Conservation (phyloP, 2,113 vertebrate genomes). For the Gopherus flavomarginatus region DNA sequence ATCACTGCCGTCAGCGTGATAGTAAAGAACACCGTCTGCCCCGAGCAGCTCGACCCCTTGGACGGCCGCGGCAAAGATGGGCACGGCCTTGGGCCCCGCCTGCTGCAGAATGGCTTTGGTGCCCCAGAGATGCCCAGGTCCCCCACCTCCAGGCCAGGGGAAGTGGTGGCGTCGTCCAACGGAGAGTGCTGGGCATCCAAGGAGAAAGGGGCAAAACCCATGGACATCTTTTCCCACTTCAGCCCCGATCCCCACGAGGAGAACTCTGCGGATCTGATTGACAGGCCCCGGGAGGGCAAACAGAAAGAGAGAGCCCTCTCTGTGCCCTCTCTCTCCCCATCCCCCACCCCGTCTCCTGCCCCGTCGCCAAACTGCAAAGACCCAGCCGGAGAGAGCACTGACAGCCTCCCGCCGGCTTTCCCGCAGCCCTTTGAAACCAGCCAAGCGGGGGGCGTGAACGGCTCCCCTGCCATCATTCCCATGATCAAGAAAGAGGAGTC, state of each 20-base stretch:
- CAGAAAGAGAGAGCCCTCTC: conserved; percentile 54
- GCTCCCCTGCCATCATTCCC: rapidly evolving
- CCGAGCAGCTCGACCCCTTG: conserved; percentile 80
- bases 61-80: conserved; percentile 15
- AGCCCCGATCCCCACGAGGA: conserved; percentile 54
- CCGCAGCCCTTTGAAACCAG: background rate
- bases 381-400: background rate
- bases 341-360: conserved; percentile 31
- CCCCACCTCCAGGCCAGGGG: background rate
- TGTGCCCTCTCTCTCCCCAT: conserved; percentile 60
- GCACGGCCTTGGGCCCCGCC: conserved; percentile 28
- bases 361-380: conserved; percentile 19
- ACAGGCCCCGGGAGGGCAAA: conserved; percentile 47
- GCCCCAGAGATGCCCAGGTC: conserved; percentile 52
- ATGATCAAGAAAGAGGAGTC: conserved; percentile 67
- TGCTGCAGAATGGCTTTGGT: conserved; percentile 81
- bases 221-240: conserved; percentile 80
- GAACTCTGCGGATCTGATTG: conserved; percentile 23
- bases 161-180: conserved; percentile 32
- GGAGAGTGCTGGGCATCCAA: conserved; percentile 74
- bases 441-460: rapidly evolving
- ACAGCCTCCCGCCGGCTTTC: background rate
- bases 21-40: conserved; percentile 91
- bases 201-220: conserved; percentile 60
- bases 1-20: conserved; percentile 93